phyloP scores from a whole-genome alignment of 2,113 vertebrate genomes.

The Abramis brama region DNA sequence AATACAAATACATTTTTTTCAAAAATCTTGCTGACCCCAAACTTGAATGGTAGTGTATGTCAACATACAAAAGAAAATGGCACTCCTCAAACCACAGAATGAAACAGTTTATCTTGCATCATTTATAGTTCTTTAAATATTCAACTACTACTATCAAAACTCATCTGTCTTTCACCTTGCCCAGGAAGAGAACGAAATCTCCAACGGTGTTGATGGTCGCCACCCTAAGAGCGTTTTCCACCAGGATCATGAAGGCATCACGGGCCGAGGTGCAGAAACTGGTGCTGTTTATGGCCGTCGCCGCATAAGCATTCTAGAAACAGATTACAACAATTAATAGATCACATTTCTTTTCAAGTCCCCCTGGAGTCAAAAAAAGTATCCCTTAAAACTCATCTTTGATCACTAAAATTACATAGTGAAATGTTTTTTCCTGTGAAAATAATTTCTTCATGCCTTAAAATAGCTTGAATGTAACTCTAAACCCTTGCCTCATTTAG shows the following conservation, averaged over 20 bases:
- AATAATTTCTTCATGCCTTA: too few species aligned
- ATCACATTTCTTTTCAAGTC: not conserved
- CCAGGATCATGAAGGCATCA: conserved; percentile 94
- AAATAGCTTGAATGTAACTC: too few species aligned
- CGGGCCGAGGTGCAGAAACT: conserved; percentile 98
- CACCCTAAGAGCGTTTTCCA: conserved; percentile 95
- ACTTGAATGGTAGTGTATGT: not conserved
- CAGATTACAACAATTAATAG: not conserved
- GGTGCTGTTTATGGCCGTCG: conserved; percentile 98
- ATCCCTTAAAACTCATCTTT: too few species aligned
- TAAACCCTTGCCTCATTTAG: too few species aligned
- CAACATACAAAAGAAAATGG: not conserved
- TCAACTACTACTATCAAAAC: not conserved
- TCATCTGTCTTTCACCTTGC: conserved; percentile 82
- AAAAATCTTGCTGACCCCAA: not conserved
- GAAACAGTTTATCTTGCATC: not conserved
- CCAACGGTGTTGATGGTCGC: conserved; percentile 96
- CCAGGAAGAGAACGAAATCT: conserved; percentile 96
- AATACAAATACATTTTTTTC: not conserved
- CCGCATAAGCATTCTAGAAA: conserved; percentile 93
- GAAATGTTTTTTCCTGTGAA: too few species aligned
- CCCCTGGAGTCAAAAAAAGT: too few species aligned
- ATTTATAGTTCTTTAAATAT: not conserved
- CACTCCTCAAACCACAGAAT: not conserved
- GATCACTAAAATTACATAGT: too few species aligned